Evolutionary conservation across 2,113 vertebrate species (phyloP), one percentile per base, ranked within the genome.

Genomic region (Psettodes erumei): DNA sequence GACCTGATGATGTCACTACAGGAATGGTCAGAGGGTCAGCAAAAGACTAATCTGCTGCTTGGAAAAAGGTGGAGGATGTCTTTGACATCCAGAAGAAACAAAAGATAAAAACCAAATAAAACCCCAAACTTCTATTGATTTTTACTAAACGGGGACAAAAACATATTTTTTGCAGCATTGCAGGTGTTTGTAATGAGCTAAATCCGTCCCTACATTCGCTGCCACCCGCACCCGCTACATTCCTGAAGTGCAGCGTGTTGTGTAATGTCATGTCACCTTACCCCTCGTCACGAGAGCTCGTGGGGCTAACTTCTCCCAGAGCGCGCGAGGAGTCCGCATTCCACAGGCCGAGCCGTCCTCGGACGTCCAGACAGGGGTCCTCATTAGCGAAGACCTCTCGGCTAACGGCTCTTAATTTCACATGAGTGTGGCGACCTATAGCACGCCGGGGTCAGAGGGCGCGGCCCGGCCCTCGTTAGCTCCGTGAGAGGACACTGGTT

Each of bases 331-430:
- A 65, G 71, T 62, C 71, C 79, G 77, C 88, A 90, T 91, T 90
- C 89, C 87, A 64, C 45, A 48, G 70, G 53, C 72, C 18, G 4
- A 40, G 68, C 62, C 40, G 15, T 54, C 65, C 69, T 68, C 11
- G 68, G 62, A 79, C 70, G 23, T 67, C 72, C 76, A 83, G 79
- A 86, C 86, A 60, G 84, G 63, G 83, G 88, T 89, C 82, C 91
- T 93, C 91, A 93, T 94, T 93, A 93, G 89, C 68, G 45, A 43
- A 55, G 88, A 88, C 87, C 87, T 59, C 40, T 48, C 30, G 75
- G 63, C 86, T 92, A 91, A 93, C 88, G 77, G 86, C 79, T 81
- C 84, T 88, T 90, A 87, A 91, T 90, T 91, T 92, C 89, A 92
- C 88, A 87, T 91, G 83, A 91, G 88, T 62, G 47, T 51, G 58